Percentiles rank a stretch among this genome's conserved stretches.
phyloP scores from a whole-genome alignment of 2,113 vertebrate species.

The Gila orcuttii region DNA sequence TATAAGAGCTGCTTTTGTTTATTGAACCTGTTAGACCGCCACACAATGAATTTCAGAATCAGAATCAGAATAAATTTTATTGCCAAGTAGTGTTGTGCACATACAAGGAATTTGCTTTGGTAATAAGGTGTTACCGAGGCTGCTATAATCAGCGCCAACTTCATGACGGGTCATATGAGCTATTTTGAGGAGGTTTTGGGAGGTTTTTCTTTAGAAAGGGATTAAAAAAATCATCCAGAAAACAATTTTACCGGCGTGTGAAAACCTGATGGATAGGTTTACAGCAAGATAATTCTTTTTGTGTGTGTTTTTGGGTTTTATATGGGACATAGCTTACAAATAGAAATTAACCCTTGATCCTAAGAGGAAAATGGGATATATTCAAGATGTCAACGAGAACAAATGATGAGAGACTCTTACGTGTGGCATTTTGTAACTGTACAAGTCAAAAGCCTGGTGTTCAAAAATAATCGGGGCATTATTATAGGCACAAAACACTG shows the following conservation, averaged over 20 bases:
- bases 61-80: too few species aligned
- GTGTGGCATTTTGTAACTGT: too few species aligned
- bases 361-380: background rate
- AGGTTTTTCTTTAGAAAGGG: conserved; percentile 62
- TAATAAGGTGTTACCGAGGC: too few species aligned
- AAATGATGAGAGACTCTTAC: too few species aligned
- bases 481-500: too few species aligned
- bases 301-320: background rate
- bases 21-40: conserved; percentile 62
- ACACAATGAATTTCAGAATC: conserved; percentile 67
- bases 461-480: too few species aligned
- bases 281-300: background rate
- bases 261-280: background rate
- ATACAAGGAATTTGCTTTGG: too few species aligned
- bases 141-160: too few species aligned
- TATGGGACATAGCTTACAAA: background rate
- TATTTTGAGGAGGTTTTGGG: conserved; percentile 74
- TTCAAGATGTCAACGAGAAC: background rate
- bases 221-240: conserved; percentile 65
- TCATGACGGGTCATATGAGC: conserved; percentile 64
- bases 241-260: conserved; percentile 62
- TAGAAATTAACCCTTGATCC: background rate
- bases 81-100: too few species aligned
- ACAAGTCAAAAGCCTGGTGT: too few species aligned
- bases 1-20: conserved; percentile 67